Base-by-base conservation (phyloP, 2,113 vertebrate genomes). In the Labeo rohita region DNA sequence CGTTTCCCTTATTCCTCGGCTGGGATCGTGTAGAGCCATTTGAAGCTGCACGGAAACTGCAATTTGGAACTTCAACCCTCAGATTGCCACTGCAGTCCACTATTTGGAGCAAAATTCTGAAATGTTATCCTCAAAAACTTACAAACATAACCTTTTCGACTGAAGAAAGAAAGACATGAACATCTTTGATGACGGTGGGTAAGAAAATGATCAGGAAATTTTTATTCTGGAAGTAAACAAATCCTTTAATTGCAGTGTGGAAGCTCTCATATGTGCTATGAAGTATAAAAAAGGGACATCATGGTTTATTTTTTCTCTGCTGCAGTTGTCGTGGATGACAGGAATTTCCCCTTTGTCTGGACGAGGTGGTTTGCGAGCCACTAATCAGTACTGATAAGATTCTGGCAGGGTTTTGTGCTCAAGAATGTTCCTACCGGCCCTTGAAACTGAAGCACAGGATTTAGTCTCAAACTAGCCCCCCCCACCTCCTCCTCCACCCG, bases 391-490 rank as follows among this genome's bases (percentile, higher is more conserved):
- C 50, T 1, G 59, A 81, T 75, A 72, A 50, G 72, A 47, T 70
- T 86, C 74, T 73, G 52, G 43, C 50, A 81, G 77, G 18, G 36
- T 13, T 56, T 21, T 49, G 45, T 18, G 66, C 43, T 85, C 63
- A 82, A 77, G 77, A 89, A 83, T 74, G 61, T 76, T 87, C 74
- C 84, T 74, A 56, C 66, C 54, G 68, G 63, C 79, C 81, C 79
- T 50, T 54, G 39, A 66, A 72, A 56, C 65, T 59, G 54, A 85
- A 85, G 79, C 50, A 11, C 36, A 66, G 83, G 86, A 85, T 85
- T 85, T 86, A 28, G 4, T 87, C 87, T 82, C 56, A 83, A 21
- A 87, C 85, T 50, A 78, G 56, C 45, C 18, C 66, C 76, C 85
- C 49, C 65, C 61, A 18, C 75, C 86, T 28, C 28, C 28, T 28